Percentiles rank a stretch among this genome's conserved stretches.
phyloP scores from a whole-genome alignment of 2,113 vertebrate species.

The Atherinomorus stipes region DNA sequence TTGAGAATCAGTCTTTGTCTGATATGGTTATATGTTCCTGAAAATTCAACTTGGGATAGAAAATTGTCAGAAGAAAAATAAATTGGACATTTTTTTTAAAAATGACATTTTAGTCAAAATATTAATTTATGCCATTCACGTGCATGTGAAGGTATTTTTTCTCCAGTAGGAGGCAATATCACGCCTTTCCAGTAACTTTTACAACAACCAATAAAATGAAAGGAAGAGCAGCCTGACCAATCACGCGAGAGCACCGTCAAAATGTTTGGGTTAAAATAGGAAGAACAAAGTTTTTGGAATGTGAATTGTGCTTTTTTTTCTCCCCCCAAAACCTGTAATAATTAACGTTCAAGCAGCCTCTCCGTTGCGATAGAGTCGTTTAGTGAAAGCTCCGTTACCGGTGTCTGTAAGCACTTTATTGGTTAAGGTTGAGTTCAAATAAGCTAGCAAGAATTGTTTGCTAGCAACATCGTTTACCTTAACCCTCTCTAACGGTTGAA shows the following conservation, averaged over 20 bases:
- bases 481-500: not conserved
- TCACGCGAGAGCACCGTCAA: not conserved
- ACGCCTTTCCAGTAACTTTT: rapidly evolving
- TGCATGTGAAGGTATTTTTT: not conserved
- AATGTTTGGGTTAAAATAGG: not conserved
- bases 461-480: not conserved
- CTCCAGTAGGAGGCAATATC: conserved; percentile 1
- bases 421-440: not conserved
- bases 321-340: too few relatives aligned
- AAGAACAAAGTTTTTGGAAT: not conserved
- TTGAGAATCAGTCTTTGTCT: too few relatives aligned
- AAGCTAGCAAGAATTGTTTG: not conserved
- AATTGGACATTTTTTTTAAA: too few relatives aligned
- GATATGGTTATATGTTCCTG: too few relatives aligned
- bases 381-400: not conserved
- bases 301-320: too few relatives aligned
- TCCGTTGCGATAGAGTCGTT: too few relatives aligned
- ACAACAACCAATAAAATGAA: not conserved
- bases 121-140: too few relatives aligned
- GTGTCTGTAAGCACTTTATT: not conserved
- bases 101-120: too few relatives aligned
- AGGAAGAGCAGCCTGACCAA: conserved; percentile 40
- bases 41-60: too few relatives aligned
- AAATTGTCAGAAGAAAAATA: too few relatives aligned
- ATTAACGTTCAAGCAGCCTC: too few relatives aligned